phyloP scores from a whole-genome alignment of 2,113 vertebrate species.

The Mormoops blainvillei region DNA sequence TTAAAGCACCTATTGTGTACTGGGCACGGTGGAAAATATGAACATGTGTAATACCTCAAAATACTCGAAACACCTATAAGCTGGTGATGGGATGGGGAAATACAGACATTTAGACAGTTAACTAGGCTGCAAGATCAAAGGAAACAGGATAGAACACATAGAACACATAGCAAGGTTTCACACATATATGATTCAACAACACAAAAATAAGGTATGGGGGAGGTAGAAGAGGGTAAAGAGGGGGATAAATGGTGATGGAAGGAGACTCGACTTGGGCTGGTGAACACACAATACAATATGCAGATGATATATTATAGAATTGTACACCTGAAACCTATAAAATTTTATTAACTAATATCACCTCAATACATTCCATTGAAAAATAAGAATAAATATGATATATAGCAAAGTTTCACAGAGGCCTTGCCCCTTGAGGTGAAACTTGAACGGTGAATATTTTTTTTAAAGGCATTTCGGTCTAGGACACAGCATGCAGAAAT shows the following conservation, averaged over 20 bases:
- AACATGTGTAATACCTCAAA: not conserved
- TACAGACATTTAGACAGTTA: not conserved
- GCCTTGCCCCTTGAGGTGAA: not conserved
- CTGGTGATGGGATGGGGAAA: not conserved
- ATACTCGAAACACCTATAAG: not conserved
- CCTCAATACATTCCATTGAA: too few relatives aligned
- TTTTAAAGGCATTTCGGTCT: not conserved
- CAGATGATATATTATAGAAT: too few relatives aligned
- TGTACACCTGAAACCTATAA: too few relatives aligned
- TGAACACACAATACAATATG: too few relatives aligned
- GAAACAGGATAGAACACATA: not conserved
- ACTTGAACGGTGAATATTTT: not conserved
- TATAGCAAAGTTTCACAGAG: not conserved
- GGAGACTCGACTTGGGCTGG: too few relatives aligned
- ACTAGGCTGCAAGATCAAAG: not conserved
- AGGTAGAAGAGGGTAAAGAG: too few relatives aligned
- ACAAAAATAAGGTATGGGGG: not conserved
- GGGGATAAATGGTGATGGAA: too few relatives aligned
- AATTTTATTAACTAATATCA: too few relatives aligned
- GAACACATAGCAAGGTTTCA: not conserved
- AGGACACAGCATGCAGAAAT: not conserved
- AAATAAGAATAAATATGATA: too few relatives aligned
- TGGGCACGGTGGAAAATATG: not conserved
- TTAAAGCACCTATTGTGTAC: not conserved
- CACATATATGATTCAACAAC: not conserved